A percentile compares a stretch with the other conserved stretches of the same genome.
These are phyloP conservation scores for Sebastolobus altivelis DNA, from an alignment of 2,797 vertebrate genomes.

Conservation along the genomic window DNA sequence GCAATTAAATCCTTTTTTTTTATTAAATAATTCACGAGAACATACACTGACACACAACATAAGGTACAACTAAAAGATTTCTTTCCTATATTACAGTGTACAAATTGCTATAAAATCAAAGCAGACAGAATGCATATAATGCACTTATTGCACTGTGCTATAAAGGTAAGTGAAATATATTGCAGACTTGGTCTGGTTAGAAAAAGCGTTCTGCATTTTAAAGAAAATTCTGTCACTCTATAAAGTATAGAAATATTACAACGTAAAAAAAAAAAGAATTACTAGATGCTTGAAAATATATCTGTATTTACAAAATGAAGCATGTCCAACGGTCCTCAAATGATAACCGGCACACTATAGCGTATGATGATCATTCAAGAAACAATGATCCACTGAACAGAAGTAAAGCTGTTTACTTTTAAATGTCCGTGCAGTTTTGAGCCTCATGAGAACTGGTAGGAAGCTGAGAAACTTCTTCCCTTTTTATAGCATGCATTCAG, in stretches of 20 bases:
- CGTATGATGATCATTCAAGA: no score
- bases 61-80: background rate
- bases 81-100: conserved; percentile 12
- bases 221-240: background rate
- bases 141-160: conserved; percentile 43
- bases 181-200: background rate
- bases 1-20: conserved; percentile 22
- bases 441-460: background rate
- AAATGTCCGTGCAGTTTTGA: background rate
- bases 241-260: conserved; percentile 29
- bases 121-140: background rate
- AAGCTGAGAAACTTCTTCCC: background rate
- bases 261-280: background rate
- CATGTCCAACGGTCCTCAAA: background rate
- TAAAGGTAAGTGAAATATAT: background rate
- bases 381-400: background rate
- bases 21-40: conserved; percentile 40
- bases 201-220: background rate
- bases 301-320: conserved; percentile 22
- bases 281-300: background rate
- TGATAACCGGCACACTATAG: background rate
- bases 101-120: background rate
- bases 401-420: background rate
- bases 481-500: conserved; percentile 4
- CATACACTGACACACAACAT: background rate